A percentile compares a stretch with the other conserved stretches of the same genome.
Conservation (phyloP, 2,797 vertebrate species). For the Myripristis jacobus region DNA sequence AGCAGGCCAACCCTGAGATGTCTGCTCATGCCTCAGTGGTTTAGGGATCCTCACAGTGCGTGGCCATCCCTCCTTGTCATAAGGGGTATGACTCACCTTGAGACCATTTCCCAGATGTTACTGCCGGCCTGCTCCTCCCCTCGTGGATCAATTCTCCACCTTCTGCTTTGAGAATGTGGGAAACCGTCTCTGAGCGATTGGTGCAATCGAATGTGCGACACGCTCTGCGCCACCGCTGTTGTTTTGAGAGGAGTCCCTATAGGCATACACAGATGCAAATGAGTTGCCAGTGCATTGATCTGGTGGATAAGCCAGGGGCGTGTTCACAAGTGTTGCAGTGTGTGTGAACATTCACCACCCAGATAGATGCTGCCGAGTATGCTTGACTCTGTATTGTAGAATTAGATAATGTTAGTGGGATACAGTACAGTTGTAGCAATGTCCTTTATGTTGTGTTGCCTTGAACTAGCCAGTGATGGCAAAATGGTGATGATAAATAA, state of each 20-base stretch:
- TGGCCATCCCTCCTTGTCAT: neutral
- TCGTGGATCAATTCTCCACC: slow-evolving; percentile 14
- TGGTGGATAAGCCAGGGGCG: slow-evolving; percentile 37
- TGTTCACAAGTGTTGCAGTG: slow-evolving; percentile 38
- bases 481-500: slow-evolving; percentile 8
- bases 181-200: neutral
- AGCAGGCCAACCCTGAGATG: neutral
- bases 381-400: slow-evolving; percentile 11
- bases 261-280: slow-evolving; percentile 38
- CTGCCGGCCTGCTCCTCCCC: slow-evolving; percentile 14
- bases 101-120: slow-evolving; percentile 17
- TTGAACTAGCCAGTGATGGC: slow-evolving; percentile 4
- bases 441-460: slow-evolving; percentile 37
- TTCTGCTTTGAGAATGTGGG: slow-evolving; percentile 11
- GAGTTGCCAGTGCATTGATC: slow-evolving; percentile 52
- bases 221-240: slow-evolving; percentile 11
- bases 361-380: neutral
- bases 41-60: neutral
- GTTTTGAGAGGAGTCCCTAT: slow-evolving; percentile 26
- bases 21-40: neutral
- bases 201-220: slow-evolving; percentile 12
- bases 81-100: slow-evolving; percentile 2
- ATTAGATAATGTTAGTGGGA: slow-evolving; percentile 37
- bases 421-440: slow-evolving; percentile 46
- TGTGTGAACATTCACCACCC: slow-evolving; percentile 10